These are phyloP conservation scores for Scytalopus superciliaris DNA, from an alignment of 2,113 vertebrate species.

Conservation along the genomic window DNA sequence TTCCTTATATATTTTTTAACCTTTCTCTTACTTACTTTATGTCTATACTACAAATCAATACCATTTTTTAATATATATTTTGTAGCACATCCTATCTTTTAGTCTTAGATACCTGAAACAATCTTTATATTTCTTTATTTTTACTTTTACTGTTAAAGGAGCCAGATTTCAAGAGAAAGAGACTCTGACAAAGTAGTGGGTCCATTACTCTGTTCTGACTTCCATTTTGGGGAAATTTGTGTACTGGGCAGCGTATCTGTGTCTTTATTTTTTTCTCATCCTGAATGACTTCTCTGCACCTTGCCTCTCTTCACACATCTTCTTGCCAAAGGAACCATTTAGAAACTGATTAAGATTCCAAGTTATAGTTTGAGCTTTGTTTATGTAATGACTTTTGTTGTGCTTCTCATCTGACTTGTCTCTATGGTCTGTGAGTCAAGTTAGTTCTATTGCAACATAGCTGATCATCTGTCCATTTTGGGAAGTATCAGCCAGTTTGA, in stretches of 20 bases:
- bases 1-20: neutral
- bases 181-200: neutral
- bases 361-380: neutral
- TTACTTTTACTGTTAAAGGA: neutral
- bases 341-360: neutral
- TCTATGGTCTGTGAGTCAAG: neutral
- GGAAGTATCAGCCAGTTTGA: neutral
- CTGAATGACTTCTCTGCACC: neutral
- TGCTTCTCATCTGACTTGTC: neutral
- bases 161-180: neutral
- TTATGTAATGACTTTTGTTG: neutral
- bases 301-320: neutral
- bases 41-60: neutral
- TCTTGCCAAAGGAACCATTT: neutral
- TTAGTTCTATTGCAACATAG: neutral
- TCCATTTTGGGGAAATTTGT: neutral
- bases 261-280: neutral
- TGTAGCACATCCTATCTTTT: neutral
- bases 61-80: neutral
- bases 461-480: neutral
- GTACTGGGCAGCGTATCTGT: neutral
- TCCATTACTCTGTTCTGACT: accelerated
- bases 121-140: neutral
- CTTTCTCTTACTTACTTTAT: neutral
- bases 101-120: neutral